Evolutionary conservation across 1,140 invertebrate genomes (phyloP).

Genomic region (Elysia chlorotica): DNA sequence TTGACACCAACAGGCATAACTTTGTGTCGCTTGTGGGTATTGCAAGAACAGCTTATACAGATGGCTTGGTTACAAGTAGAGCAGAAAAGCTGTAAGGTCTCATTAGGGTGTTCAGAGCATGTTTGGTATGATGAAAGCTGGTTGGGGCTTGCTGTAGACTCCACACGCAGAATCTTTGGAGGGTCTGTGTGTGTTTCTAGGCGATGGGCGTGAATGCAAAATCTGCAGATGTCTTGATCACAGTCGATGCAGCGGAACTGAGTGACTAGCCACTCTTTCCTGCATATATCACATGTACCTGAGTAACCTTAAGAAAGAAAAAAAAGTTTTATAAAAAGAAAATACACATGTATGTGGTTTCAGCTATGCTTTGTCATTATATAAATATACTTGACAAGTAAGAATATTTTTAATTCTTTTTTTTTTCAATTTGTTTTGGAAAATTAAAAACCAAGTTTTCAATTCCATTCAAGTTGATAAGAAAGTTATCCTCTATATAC

Average conservation of each 20-base stretch:
- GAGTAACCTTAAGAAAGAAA: constrained; percentile 22
- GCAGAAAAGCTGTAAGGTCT: constrained; percentile 47
- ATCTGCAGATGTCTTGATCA: constrained; percentile 51
- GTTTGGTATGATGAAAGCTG: constrained; percentile 33
- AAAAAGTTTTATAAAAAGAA: too few species aligned
- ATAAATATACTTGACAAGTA: too few species aligned
- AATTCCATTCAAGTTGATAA: too few species aligned
- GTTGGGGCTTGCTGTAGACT: constrained; percentile 29
- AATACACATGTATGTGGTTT: not conserved
- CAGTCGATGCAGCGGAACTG: constrained; percentile 53
- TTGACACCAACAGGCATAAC: constrained; percentile 44
- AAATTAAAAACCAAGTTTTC: too few species aligned
- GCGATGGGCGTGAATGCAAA: constrained; percentile 50
- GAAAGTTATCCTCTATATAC: too few species aligned
- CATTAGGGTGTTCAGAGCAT: constrained; percentile 40
- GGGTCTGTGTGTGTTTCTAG: constrained; percentile 42
- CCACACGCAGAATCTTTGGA: constrained; percentile 46
- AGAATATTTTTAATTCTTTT: too few species aligned
- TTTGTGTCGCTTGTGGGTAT: constrained; percentile 42
- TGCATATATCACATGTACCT: constrained; percentile 45
- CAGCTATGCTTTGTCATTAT: not conserved
- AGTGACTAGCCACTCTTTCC: constrained; percentile 40
- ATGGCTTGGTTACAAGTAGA: constrained; percentile 39
- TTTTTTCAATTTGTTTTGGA: too few species aligned
- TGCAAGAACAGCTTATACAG: constrained; percentile 45